These are phyloP conservation scores for Festucalex cinctus DNA, from an alignment of 2,113 vertebrate species.

Conservation along the genomic window DNA sequence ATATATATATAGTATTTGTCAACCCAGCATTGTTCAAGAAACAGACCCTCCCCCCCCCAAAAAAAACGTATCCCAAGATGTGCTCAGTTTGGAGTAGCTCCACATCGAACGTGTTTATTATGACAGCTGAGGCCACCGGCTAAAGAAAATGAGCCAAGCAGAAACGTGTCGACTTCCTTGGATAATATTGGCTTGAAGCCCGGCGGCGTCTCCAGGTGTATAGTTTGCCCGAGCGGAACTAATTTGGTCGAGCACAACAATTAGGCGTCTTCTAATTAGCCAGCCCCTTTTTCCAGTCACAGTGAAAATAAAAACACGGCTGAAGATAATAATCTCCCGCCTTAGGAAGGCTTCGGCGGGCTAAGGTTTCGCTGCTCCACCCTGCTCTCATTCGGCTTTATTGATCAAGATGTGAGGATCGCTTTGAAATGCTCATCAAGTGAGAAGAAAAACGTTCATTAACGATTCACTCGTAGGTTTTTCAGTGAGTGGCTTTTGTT, in stretches of 20 bases:
- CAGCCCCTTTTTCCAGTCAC: conserved; percentile 10
- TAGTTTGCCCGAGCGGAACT: conserved; percentile 40
- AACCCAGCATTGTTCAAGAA: not conserved
- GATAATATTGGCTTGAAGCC: conserved; percentile 49
- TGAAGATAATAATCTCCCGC: conserved; percentile 16
- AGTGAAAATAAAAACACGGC: conserved; percentile 14
- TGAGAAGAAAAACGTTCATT: not conserved
- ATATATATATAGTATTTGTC: not conserved
- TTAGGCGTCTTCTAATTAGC: conserved; percentile 36
- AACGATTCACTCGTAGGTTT: not conserved
- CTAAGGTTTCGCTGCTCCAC: not conserved
- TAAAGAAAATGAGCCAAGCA: conserved; percentile 53
- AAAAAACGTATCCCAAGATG: not conserved
- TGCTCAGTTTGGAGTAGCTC: not conserved
- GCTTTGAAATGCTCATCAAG: conserved; percentile 3
- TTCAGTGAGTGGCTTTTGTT: not conserved
- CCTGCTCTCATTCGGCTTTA: not conserved
- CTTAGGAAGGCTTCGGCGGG: not conserved
- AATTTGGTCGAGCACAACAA: conserved; percentile 40
- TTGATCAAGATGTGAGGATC: not conserved
- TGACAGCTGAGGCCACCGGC: conserved; percentile 53
- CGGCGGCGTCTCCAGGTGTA: conserved; percentile 43
- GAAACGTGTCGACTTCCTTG: conserved; percentile 41
- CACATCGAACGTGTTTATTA: conserved; percentile 27
- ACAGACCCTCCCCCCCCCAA: no score